These are phyloP conservation scores for Illadopsis cleaveri DNA, from an alignment of 2,113 vertebrate genomes.

Conservation along the genomic window DNA sequence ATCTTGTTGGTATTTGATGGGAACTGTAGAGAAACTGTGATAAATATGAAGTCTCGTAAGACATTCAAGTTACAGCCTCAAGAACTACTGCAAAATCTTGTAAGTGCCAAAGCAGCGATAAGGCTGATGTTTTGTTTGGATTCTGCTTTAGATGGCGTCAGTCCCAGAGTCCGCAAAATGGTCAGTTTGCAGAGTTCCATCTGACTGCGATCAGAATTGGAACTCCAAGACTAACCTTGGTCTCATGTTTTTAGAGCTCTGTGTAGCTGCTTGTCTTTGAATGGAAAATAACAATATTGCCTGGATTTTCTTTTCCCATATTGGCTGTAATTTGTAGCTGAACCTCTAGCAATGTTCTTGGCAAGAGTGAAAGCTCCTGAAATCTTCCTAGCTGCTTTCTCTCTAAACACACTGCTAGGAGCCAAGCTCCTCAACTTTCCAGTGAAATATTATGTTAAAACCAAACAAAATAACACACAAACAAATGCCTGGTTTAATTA, in stretches of 20 bases:
- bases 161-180: neutral
- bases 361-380: neutral
- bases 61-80: neutral
- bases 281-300: neutral
- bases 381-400: neutral
- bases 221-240: neutral
- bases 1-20: neutral
- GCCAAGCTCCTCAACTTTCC: neutral
- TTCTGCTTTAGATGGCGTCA: neutral
- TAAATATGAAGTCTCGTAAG: neutral
- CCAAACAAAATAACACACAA: neutral
- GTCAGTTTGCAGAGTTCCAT: neutral
- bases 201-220: neutral
- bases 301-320: neutral
- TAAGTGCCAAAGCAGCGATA: neutral
- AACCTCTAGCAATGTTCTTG: neutral
- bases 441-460: neutral
- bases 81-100: neutral
- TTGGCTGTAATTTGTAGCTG: neutral
- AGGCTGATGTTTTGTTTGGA: neutral
- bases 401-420: neutral
- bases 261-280: neutral
- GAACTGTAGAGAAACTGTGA: neutral
- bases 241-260: neutral
- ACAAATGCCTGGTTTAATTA: neutral